phyloP scores from a whole-genome alignment of 2,888 invertebrate species.

The Catocala sponsa region DNA sequence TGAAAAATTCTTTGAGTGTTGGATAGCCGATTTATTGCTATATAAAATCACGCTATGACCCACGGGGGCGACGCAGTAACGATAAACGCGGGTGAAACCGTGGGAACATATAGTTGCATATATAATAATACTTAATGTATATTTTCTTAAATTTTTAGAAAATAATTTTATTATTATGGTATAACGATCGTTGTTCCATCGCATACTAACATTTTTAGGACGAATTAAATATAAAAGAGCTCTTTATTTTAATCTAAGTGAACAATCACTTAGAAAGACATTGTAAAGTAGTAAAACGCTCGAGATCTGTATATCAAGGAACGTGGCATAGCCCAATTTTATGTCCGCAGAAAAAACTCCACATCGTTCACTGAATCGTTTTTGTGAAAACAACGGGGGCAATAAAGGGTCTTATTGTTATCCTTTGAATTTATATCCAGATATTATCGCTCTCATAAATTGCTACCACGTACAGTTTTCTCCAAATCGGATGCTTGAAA shows the following conservation, averaged over 20 bases:
- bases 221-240: neutral
- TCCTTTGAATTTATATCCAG: constrained; percentile 87
- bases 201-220: too few relatives aligned
- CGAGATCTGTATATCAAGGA: constrained; percentile 75
- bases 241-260: constrained; percentile 10
- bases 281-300: constrained; percentile 65
- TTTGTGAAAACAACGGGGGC: constrained; percentile 85
- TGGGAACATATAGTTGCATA: too few relatives aligned
- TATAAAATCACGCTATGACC: too few relatives aligned
- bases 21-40: too few relatives aligned
- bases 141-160: too few relatives aligned
- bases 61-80: too few relatives aligned
- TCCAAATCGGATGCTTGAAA: constrained; percentile 75
- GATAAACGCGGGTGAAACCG: too few relatives aligned
- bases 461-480: constrained; percentile 77
- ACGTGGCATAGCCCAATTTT: constrained; percentile 80
- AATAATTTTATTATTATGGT: too few relatives aligned
- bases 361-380: constrained; percentile 78
- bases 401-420: constrained; percentile 87
- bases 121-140: too few relatives aligned
- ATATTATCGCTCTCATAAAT: constrained; percentile 85
- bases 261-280: constrained; percentile 55
- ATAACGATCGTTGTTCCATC: too few relatives aligned
- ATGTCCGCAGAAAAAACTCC: constrained; percentile 74
- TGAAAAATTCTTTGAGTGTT: too few relatives aligned